Conservation (phyloP, 2,113 vertebrate genomes). For the Arenaria interpres region DNA sequence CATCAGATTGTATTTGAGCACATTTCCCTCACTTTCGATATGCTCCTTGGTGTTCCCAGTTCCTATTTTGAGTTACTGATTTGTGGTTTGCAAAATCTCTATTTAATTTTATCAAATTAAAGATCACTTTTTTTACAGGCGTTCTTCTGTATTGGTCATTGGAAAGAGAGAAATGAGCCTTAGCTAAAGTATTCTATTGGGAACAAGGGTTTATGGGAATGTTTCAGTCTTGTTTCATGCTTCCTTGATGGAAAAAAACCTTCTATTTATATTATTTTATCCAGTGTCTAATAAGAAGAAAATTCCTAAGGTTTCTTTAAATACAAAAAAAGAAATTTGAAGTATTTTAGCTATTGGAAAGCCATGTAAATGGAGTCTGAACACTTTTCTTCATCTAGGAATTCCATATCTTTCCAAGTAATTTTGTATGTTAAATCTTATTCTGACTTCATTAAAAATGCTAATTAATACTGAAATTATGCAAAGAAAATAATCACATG, state of each 20-base stretch:
- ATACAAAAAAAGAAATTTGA: neutral
- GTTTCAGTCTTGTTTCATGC: neutral
- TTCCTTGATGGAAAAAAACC: neutral
- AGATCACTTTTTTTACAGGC: neutral
- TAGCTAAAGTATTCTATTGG: neutral
- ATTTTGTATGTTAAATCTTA: neutral
- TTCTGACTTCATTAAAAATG: neutral
- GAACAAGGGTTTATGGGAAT: neutral
- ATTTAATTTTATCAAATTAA: neutral
- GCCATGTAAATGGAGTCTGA: neutral
- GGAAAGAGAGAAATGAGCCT: neutral
- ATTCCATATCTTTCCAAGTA: neutral
- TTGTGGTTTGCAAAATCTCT: neutral
- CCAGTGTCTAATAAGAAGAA: neutral
- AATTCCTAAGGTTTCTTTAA: neutral
- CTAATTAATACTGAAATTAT: neutral
- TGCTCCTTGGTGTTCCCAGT: neutral
- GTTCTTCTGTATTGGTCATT: neutral
- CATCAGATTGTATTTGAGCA: neutral
- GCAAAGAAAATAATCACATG: neutral
- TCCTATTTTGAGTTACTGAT: neutral
- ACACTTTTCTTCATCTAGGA: neutral
- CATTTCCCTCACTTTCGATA: neutral
- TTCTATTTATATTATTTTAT: neutral
- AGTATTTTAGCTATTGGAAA: neutral